Conservation (phyloP, 2,113 vertebrate genomes). For the Neotoma lepida region DNA sequence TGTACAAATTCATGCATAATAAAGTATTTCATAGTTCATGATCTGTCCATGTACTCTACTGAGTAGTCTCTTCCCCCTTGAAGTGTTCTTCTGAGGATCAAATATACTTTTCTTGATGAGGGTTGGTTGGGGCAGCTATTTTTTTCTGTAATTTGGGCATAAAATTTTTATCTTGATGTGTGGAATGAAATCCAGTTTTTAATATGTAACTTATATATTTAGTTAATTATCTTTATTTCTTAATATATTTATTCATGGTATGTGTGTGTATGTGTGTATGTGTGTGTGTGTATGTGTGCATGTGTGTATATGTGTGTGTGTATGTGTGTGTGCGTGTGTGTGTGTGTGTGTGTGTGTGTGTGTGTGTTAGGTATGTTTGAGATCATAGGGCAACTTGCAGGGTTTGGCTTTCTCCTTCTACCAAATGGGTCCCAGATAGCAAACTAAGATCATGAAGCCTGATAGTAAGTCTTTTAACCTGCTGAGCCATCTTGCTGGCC, state of each 20-base stretch:
- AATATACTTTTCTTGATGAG: slow-evolving; percentile 21
- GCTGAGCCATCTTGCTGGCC: background rate
- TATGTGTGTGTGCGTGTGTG: background rate
- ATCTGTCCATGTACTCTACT: background rate
- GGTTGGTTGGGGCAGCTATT: background rate
- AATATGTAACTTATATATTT: background rate
- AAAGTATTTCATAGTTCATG: background rate
- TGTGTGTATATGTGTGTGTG: background rate
- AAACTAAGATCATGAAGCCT: background rate
- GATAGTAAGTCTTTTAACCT: background rate
- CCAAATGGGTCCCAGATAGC: background rate
- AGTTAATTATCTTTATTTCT: background rate
- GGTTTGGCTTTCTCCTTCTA: background rate
- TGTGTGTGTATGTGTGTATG: background rate
- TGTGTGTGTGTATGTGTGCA: background rate
- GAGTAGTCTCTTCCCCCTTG: background rate
- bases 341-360: background rate
- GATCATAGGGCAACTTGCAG: background rate
- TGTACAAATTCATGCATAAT: background rate
- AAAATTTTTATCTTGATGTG: background rate
- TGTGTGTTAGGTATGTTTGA: background rate
- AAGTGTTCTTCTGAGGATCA: slow-evolving; percentile 15
- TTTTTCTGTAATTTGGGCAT: slow-evolving; percentile 7
- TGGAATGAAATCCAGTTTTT: slow-evolving; percentile 26
- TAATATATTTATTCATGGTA: background rate